Evolutionary conservation across 2,113 vertebrate species (phyloP).

Genomic region (Cephalopterus ornatus): DNA sequence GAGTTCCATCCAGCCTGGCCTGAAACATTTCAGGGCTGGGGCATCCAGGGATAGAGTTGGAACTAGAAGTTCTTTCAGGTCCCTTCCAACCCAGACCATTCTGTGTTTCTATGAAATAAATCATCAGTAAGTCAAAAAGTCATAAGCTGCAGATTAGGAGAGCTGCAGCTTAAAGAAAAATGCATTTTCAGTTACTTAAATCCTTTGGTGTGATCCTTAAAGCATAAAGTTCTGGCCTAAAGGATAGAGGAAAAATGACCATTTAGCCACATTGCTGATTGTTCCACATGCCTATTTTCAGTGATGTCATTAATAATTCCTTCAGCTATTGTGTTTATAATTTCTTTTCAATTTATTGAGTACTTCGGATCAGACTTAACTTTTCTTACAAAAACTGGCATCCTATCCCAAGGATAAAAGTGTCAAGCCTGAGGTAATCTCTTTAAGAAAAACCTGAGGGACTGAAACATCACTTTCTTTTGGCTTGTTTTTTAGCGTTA

Average conservation of each 20-base stretch:
- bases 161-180: not conserved
- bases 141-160: not conserved
- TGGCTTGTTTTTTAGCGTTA: not conserved
- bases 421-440: not conserved
- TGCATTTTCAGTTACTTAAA: not conserved
- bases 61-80: not conserved
- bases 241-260: not conserved
- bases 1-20: not conserved
- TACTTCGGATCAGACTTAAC: not conserved
- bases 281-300: not conserved
- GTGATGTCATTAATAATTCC: not conserved
- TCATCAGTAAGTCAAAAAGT: not conserved
- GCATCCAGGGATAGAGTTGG: not conserved
- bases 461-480: not conserved
- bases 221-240: not conserved
- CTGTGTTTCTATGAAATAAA: not conserved
- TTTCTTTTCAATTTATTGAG: not conserved
- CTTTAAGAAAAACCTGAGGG: conserved; percentile 4
- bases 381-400: not conserved
- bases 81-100: not conserved
- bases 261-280: not conserved
- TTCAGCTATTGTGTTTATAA: not conserved
- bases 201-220: not conserved
- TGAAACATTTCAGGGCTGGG: not conserved
- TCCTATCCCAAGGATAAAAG: not conserved